Percentiles rank a stretch among this genome's conserved stretches.
phyloP scores from a whole-genome alignment of 2,888 invertebrate species.

The Metellina segmentata region DNA sequence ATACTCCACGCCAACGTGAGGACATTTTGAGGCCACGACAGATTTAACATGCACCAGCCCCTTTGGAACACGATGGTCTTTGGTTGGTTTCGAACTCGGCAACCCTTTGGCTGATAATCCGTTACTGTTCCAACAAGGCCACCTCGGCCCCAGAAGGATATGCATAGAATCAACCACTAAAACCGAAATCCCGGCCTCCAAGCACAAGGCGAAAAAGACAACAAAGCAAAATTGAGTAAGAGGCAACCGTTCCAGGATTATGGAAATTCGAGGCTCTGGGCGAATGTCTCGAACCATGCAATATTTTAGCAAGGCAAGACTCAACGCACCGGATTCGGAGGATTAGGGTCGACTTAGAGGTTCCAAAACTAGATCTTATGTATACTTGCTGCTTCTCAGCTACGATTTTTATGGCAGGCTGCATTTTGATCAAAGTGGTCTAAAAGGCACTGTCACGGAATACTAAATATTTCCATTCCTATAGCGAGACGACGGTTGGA shows the following conservation, averaged over 20 bases:
- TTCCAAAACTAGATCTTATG: not conserved
- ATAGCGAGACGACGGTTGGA: too few species aligned
- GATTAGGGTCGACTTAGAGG: not conserved
- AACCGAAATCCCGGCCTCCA: too few species aligned
- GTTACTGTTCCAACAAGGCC: too few species aligned
- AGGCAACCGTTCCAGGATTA: not conserved
- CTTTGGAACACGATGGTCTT: too few species aligned
- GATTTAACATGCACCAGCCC: too few species aligned
- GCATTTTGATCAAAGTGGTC: not conserved
- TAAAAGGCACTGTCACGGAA: not conserved
- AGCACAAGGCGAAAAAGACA: not conserved
- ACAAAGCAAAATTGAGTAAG: not conserved
- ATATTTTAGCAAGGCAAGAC: not conserved
- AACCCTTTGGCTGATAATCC: too few species aligned
- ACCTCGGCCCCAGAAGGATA: too few species aligned
- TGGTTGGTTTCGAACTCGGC: too few species aligned
- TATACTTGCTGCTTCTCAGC: not conserved
- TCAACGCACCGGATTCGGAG: not conserved
- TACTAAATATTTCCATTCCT: not conserved
- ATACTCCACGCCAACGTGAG: too few species aligned
- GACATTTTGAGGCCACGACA: too few species aligned
- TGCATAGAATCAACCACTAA: too few species aligned
- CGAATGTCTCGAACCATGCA: not conserved
- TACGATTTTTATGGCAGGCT: not conserved
- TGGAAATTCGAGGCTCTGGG: not conserved